phyloP scores from a whole-genome alignment of 2,797 vertebrate genomes.

The Percopsis omiscomaycus region DNA sequence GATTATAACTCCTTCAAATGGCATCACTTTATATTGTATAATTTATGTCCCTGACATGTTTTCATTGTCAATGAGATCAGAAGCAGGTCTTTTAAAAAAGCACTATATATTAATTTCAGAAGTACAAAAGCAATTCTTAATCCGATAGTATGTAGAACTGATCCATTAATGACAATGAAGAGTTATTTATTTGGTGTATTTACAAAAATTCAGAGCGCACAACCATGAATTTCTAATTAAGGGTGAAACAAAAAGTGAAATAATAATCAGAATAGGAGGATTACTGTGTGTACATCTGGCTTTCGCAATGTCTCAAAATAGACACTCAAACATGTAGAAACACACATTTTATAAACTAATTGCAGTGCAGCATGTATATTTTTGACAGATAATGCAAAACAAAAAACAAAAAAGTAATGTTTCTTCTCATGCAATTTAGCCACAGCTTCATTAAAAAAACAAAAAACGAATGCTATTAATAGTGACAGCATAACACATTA shows the following conservation, averaged over 20 bases:
- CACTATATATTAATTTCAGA: background rate
- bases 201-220: background rate
- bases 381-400: slow-evolving; percentile 40
- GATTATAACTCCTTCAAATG: slow-evolving; percentile 20
- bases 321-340: slow-evolving; percentile 46
- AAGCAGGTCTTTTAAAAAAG: slow-evolving; percentile 3
- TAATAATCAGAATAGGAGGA: slow-evolving; percentile 6
- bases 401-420: slow-evolving; percentile 25
- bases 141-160: too few relatives aligned
- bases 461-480: slow-evolving; percentile 16
- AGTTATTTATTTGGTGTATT: background rate
- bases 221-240: background rate
- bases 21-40: slow-evolving; percentile 13
- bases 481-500: slow-evolving; percentile 32
- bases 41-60: slow-evolving; percentile 45
- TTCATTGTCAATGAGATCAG: slow-evolving; percentile 48
- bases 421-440: slow-evolving; percentile 26
- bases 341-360: slow-evolving; percentile 36
- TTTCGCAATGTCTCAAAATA: slow-evolving; percentile 46
- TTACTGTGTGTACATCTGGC: slow-evolving; percentile 39
- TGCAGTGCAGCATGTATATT: slow-evolving; percentile 19
- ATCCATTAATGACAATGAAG: too few relatives aligned
- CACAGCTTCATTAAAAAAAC: slow-evolving; percentile 6
- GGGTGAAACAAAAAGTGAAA: slow-evolving; percentile 19
- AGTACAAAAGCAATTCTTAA: too few relatives aligned